These are phyloP conservation scores for Anguilla megastoma DNA, from an alignment of 2,797 vertebrate genomes.

Conservation along the genomic window DNA sequence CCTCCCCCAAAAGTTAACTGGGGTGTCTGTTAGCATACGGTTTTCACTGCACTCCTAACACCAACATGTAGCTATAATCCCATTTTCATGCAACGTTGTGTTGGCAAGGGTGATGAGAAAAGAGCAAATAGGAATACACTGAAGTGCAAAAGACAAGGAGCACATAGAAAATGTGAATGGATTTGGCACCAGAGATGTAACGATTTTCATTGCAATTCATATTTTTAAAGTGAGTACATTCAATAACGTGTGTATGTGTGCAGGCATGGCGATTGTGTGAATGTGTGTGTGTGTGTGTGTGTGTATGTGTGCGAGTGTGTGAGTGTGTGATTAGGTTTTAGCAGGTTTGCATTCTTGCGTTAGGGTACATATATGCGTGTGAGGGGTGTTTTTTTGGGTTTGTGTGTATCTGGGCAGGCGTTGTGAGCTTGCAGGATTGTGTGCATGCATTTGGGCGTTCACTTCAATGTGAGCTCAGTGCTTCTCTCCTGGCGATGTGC, in stretches of 20 bases:
- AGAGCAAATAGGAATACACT: not conserved
- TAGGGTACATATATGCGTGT: not conserved
- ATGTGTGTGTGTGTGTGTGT: slow-evolving; percentile 1
- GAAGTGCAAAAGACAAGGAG: not conserved
- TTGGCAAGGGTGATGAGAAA: not conserved
- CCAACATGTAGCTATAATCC: not conserved
- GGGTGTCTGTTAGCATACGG: not conserved
- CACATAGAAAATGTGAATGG: not conserved
- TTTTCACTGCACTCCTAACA: not conserved
- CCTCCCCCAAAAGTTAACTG: not conserved
- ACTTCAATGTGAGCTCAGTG: slow-evolving; percentile 65
- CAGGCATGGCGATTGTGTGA: slow-evolving; percentile 25
- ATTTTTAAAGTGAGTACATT: slow-evolving; percentile 20
- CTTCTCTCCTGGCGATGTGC: slow-evolving; percentile 59
- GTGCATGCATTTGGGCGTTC: slow-evolving; percentile 27
- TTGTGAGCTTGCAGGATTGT: not conserved
- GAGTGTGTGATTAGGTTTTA: not conserved
- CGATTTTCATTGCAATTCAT: slow-evolving; percentile 33
- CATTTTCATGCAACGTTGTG: not conserved
- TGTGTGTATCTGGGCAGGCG: not conserved
- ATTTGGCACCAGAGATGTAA: not conserved
- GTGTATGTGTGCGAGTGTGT: slow-evolving; percentile 21
- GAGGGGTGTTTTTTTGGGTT: not conserved
- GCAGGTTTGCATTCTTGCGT: not conserved
- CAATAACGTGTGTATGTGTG: not conserved